A percentile compares a stretch with the other conserved stretches of the same genome.
Evolutionary conservation across 1,140 invertebrate genomes (phyloP).

Genomic region (Cydia splendana): DNA sequence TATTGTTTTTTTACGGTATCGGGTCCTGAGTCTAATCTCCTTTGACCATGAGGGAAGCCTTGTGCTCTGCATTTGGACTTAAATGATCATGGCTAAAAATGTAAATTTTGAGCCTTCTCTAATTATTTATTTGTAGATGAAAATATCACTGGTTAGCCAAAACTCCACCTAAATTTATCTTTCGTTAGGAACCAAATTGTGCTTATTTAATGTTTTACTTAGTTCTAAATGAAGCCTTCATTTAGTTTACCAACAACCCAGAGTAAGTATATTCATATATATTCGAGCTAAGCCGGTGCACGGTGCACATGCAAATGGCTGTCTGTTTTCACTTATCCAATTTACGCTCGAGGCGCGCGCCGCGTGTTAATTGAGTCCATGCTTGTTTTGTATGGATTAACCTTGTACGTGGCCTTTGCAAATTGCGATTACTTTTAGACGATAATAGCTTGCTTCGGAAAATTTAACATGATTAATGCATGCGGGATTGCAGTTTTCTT

Average conservation of each 20-base stretch:
- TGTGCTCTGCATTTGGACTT: too few relatives aligned
- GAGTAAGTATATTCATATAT: slow-evolving; percentile 5
- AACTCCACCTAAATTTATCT: background rate
- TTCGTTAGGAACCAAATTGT: background rate
- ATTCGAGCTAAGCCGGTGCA: slow-evolving; percentile 7
- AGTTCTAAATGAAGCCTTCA: background rate
- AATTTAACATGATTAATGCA: background rate
- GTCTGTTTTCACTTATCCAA: slow-evolving; percentile 36
- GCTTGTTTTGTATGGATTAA: slow-evolving; percentile 25
- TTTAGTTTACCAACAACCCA: slow-evolving; percentile 15
- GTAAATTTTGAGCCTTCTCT: too few relatives aligned
- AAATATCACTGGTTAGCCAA: too few relatives aligned
- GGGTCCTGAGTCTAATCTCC: too few relatives aligned
- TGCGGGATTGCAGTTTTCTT: background rate
- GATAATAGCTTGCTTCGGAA: background rate
- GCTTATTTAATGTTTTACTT: background rate
- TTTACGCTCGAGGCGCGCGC: slow-evolving; percentile 17
- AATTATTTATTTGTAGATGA: too few relatives aligned
- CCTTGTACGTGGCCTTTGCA: slow-evolving; percentile 17
- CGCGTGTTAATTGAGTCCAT: slow-evolving; percentile 18
- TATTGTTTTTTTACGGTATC: too few relatives aligned
- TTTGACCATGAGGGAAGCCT: too few relatives aligned
- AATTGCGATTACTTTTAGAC: slow-evolving; percentile 13
- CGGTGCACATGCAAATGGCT: slow-evolving; percentile 27
- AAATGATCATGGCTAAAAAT: too few relatives aligned